Percentiles rank a stretch among this genome's conserved stretches.
These are phyloP conservation scores for Fratercula arctica DNA, from an alignment of 2,797 vertebrate genomes.

Conservation along the genomic window DNA sequence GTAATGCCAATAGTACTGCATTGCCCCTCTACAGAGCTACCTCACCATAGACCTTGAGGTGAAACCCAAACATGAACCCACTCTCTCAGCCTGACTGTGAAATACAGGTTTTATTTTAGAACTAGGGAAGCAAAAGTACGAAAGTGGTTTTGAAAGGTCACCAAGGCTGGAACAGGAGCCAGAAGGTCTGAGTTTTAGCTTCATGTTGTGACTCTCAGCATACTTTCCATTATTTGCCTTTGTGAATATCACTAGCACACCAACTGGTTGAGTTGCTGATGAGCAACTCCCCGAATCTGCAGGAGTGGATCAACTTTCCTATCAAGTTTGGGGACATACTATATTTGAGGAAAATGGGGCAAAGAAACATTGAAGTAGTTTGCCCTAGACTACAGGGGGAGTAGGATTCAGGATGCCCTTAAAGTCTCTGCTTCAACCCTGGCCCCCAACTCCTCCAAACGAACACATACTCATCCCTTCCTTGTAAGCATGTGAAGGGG, in stretches of 20 bases:
- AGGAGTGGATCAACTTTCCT: neutral
- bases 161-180: neutral
- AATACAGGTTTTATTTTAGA: slow-evolving; percentile 39
- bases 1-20: neutral
- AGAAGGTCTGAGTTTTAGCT: slow-evolving; percentile 18
- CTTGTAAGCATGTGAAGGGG: neutral
- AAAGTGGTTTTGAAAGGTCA: slow-evolving; percentile 37
- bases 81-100: neutral
- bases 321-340: neutral
- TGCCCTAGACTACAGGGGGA: neutral
- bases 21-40: neutral
- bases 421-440: neutral
- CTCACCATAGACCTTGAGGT: neutral
- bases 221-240: neutral
- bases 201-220: neutral
- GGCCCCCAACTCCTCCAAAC: neutral
- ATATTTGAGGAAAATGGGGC: neutral
- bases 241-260: neutral
- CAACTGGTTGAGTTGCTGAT: neutral
- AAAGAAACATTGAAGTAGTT: neutral
- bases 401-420: neutral
- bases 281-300: neutral
- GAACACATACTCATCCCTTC: neutral
- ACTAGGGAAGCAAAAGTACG: neutral
- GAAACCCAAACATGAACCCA: neutral